Conservation (phyloP, 2,113 vertebrate species). For the Hyaena hyaena region DNA sequence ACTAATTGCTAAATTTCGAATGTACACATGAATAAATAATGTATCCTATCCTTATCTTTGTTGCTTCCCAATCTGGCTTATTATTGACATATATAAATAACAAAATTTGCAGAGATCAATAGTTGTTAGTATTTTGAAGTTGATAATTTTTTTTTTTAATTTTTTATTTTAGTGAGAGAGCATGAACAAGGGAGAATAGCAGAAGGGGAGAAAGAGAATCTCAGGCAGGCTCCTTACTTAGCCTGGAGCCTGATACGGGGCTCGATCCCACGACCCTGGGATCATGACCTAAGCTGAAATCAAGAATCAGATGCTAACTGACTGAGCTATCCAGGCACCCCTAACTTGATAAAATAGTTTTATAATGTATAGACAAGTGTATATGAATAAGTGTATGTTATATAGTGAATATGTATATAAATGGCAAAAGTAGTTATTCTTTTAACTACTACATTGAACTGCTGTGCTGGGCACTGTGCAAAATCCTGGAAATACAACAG, state of each 20-base stretch:
- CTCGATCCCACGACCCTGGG: too few relatives aligned
- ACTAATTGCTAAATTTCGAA: not conserved
- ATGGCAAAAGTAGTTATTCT: not conserved
- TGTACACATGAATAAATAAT: not conserved
- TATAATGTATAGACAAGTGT: not conserved
- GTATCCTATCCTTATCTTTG: not conserved
- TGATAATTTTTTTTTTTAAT: not conserved
- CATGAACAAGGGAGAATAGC: too few relatives aligned
- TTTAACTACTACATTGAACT: not conserved
- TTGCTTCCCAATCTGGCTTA: not conserved
- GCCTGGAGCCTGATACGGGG: too few relatives aligned
- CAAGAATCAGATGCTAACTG: too few relatives aligned
- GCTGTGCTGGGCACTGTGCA: not conserved
- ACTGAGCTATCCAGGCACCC: too few relatives aligned
- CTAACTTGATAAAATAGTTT: not conserved
- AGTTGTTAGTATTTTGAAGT: not conserved
- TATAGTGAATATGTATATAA: not conserved
- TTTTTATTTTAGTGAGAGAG: too few relatives aligned
- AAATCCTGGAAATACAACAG: not conserved
- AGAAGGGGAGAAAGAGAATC: too few relatives aligned
- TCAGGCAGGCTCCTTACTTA: too few relatives aligned
- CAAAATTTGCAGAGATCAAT: not conserved
- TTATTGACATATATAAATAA: not conserved
- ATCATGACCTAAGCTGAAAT: too few relatives aligned
- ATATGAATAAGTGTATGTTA: not conserved